phyloP scores from a whole-genome alignment of 2,888 invertebrate genomes.

The Eurytoma adleriae region DNA sequence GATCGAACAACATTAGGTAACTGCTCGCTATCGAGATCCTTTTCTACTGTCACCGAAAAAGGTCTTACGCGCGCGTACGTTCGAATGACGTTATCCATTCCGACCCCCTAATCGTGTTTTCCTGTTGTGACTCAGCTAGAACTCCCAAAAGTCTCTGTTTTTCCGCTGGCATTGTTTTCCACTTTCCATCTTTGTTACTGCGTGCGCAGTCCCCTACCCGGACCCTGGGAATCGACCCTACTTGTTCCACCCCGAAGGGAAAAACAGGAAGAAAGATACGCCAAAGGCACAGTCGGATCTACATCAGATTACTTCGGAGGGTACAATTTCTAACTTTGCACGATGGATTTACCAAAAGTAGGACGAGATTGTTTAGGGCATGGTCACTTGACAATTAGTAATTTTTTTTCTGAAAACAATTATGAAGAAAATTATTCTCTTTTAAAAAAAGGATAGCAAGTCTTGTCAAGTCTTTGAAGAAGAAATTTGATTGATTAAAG shows the following conservation, averaged over 20 bases:
- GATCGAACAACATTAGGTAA: neutral
- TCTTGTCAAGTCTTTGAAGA: no score
- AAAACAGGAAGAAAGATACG: slow-evolving; percentile 32
- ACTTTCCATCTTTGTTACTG: slow-evolving; percentile 31
- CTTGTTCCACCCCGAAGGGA: slow-evolving; percentile 6
- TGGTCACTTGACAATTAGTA: slow-evolving; percentile 7
- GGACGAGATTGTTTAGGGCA: neutral
- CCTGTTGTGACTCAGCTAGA: slow-evolving; percentile 43
- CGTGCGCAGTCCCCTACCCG: neutral
- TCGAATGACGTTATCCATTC: slow-evolving; percentile 15
- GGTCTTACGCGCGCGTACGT: neutral
- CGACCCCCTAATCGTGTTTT: slow-evolving; percentile 46
- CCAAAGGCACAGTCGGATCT: neutral
- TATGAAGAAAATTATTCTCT: no score
- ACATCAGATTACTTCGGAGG: slow-evolving; percentile 20
- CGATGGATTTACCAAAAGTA: slow-evolving; percentile 5
- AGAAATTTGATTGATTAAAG: no score
- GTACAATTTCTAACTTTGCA: slow-evolving; percentile 45
- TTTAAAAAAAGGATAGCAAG: no score
- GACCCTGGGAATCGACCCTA: neutral
- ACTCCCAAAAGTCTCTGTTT: slow-evolving; percentile 41
- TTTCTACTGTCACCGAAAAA: neutral
- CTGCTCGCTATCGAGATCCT: neutral
- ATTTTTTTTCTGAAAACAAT: no score
- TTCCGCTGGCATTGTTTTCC: slow-evolving; percentile 50